Base-by-base conservation (phyloP, 1,140 invertebrate genomes). In the Euglossa dilemma region DNA sequence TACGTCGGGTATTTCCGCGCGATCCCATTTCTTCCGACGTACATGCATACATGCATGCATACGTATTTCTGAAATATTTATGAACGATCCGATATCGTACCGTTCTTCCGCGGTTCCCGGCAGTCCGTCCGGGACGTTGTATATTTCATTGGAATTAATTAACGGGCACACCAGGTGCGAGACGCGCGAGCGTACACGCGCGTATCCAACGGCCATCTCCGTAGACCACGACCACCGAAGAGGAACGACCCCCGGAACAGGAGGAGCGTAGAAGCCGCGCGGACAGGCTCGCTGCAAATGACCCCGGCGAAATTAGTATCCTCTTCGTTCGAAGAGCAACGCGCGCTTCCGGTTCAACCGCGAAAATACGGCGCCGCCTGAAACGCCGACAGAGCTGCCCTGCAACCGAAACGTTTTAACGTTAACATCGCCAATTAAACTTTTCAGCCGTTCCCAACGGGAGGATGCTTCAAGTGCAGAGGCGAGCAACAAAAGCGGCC, bases 221-320 rank as follows among this genome's bases (percentile, higher is more conserved):
- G 77, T n/a, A 80, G 43, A 80, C 56, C 77, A 6, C 77, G 72
- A 72, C 45, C 67, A 61, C 56, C 56, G 77, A 80, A 72, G 77
- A 72, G 67, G 77, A 80, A 80, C 67, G 77, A 80, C 61, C 69
- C 61, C 47, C 57, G 77, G 61, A 72, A n/a, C 56, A 18, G 61
- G 77, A 72, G 77, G 20, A 80, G 61, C 43, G 67, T 70, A 57
- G 76, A 69, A n/a, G 18, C 64, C 52, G 36, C 47, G n/a, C 70
- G 28, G 43, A n/a, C 54, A 8, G 14, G 50, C 45, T 23, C 50
- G n/a, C 56, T 23, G 56, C 45, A 80, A 80, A 61, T 80, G 77
- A 59, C 67, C 45, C 67, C 45, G 16, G 25, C 76, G 50, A 56
- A 61, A 80, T 80, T 80, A 72, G 59, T 64, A 45, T n/a, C 43